Base-by-base conservation (phyloP, 1,140 invertebrate genomes). In the Pristionchus pacificus region DNA sequence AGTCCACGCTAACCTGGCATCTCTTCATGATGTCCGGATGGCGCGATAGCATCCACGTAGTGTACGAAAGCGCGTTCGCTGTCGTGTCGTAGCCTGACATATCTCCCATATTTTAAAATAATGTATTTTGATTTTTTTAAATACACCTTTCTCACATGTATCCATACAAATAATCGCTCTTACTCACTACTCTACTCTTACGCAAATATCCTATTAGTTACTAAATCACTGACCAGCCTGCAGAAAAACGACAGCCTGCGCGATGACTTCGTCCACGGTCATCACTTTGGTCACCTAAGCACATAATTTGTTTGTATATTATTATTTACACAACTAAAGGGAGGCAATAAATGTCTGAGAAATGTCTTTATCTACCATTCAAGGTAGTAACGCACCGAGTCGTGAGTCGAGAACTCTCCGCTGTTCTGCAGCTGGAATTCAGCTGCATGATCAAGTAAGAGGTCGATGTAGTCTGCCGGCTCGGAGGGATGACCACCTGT, bases 31-130 rank as follows among this genome's bases (percentile, higher is more conserved):
- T 13, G 33, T 67, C 65, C 2, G 65, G 65, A 29, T 61, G 6
- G 14, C 55, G 33, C 15, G 65, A 30, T 2, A 67, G 29, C 25
- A 25, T 24, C 25, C 58, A 67, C 10, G 65, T 27, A 3, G 65
- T 67, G 38, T 57, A 67, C 2, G 2, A 30, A 2, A 67, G 33
- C 2, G 65, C 58, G 33, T 59, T 67, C 19, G 65, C 31, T 2
- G 65, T 67, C 33, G 32, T 67, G 65, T 67, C 65, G 55, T 6
- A 67, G 13, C 65, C 65, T 49, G n/a, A n/a, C n/a, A n/a, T n/a
- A n/a, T n/a, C n/a, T n/a, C n/a, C n/a, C n/a, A n/a, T n/a, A n/a
- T n/a, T n/a, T n/a, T n/a, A n/a, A n/a, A n/a, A n/a, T n/a, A n/a
- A n/a, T n/a, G n/a, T n/a, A n/a, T n/a, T n/a, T n/a, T n/a, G n/a